Percentiles rank a stretch among this genome's conserved stretches.
Conservation (phyloP, 2,113 vertebrate genomes). For the Cavia porcellus region DNA sequence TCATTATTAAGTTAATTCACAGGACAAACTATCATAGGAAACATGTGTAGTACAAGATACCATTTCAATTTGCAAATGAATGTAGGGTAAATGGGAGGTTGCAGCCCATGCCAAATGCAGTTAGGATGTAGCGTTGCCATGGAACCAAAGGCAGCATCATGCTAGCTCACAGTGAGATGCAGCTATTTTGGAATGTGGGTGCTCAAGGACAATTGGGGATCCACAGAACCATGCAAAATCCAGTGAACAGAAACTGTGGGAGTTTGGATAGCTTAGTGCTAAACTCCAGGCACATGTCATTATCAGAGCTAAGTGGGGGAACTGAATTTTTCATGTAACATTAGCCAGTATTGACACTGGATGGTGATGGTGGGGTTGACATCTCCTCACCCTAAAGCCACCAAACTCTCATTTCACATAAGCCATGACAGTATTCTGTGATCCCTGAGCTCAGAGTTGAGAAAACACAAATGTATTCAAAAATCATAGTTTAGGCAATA, state of each 20-base stretch:
- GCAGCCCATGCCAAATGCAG: conserved; percentile 5
- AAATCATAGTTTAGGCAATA: background rate
- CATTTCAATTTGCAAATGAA: conserved; percentile 82
- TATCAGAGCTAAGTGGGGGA: background rate
- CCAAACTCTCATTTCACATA: accelerated
- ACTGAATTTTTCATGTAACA: background rate
- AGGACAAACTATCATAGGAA: conserved; percentile 76
- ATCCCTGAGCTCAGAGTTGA: background rate
- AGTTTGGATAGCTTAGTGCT: background rate
- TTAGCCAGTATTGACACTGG: no score
- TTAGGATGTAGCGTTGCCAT: conserved; percentile 62
- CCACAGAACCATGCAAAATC: background rate
- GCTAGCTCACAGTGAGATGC: background rate
- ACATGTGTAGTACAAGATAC: conserved; percentile 77
- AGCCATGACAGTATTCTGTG: background rate
- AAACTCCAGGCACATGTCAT: background rate
- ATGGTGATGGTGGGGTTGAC: background rate
- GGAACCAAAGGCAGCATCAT: conserved; percentile 68
- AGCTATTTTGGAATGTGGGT: background rate
- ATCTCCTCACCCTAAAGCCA: background rate
- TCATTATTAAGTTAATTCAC: conserved; percentile 82
- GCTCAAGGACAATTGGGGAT: background rate
- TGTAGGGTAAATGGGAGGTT: conserved; percentile 74
- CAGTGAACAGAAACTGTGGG: background rate
- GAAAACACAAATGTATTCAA: background rate